Evolutionary conservation across 2,113 vertebrate species (phyloP), one percentile per base, ranked within the genome.

Genomic region (Sebastes fasciatus): DNA sequence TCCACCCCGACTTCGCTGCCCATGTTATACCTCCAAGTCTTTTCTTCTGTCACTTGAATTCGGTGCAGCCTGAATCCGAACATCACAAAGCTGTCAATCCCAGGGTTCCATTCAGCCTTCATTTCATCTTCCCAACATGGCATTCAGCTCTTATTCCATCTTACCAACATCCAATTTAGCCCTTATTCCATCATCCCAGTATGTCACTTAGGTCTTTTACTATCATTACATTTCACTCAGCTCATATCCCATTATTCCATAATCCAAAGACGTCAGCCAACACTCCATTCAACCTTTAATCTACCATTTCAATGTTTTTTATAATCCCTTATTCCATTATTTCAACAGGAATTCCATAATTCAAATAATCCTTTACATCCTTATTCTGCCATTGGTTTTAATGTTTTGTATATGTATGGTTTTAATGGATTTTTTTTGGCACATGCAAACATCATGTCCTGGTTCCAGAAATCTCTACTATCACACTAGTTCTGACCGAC

Each of bases 1-100:
- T 34, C 57, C 58, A 40, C 16, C 26, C 12, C 19, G 34, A 62
- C 63, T 61, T 74, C 0, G 1, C 48, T 74, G 78, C 58, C 74
- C 14, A 60, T 82, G 74, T 23, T 61, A 49, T 42, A 62, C 42
- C 70, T 83, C 75, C 54, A 52, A 82, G 67, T 75, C 68, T 43
- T 86, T 90, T 85, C 63, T 87, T 86, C 58, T 79, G 74, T 88
- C 83, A 71, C 12, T 11, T 79, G 70, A 80, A 77, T 85, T 70
- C 42, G 62, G 21, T 40, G 57, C 66, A 45, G 82, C 65, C 48
- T 11, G 67, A 86, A 85, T 78, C 68, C 42, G 1, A 79, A 83
- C 74, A 75, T 73, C 77, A 79, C 77, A 83, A 76, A 84, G 82
- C 80, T 69, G 72, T 81, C 88, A 86, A 73, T 88, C 80, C 19